Percentiles rank a stretch among this genome's conserved stretches.
These are phyloP conservation scores for Lasioglossum leucozonium DNA, from an alignment of 2,888 invertebrate species.

Conservation along the genomic window DNA sequence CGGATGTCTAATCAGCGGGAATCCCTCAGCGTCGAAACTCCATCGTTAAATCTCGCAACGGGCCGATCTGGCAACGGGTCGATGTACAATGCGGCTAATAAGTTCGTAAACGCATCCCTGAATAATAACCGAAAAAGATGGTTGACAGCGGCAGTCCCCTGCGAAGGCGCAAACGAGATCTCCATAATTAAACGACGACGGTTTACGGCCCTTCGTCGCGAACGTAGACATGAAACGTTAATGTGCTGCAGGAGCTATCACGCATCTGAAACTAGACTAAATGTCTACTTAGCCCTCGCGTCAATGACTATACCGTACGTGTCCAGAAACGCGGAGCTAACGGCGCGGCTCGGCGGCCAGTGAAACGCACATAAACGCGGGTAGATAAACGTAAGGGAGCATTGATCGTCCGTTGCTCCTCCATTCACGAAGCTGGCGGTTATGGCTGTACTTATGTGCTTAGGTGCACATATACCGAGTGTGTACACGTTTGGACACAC, in stretches of 20 bases:
- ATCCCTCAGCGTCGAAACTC: neutral
- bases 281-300: constrained; percentile 3
- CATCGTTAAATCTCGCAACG: constrained; percentile 22
- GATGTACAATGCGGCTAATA: too few species aligned
- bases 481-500: constrained; percentile 52
- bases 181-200: neutral
- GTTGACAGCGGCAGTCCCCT: neutral
- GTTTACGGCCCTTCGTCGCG: neutral
- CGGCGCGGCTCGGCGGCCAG: constrained; percentile 20
- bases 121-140: neutral
- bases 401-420: constrained; percentile 77
- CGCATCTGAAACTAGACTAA: constrained; percentile 4
- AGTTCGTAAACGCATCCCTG: neutral
- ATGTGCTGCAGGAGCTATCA: neutral
- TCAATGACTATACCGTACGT: constrained; percentile 43
- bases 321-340: constrained; percentile 56
- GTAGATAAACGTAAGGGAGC: constrained; percentile 75
- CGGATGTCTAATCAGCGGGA: neutral
- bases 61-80: too few species aligned
- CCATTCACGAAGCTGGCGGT: constrained; percentile 76
- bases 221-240: neutral
- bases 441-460: constrained; percentile 76
- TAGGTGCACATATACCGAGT: constrained; percentile 67
- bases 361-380: constrained; percentile 70
- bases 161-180: neutral